Conservation (phyloP, 2,888 invertebrate species). For the Hipparchia semele region DNA sequence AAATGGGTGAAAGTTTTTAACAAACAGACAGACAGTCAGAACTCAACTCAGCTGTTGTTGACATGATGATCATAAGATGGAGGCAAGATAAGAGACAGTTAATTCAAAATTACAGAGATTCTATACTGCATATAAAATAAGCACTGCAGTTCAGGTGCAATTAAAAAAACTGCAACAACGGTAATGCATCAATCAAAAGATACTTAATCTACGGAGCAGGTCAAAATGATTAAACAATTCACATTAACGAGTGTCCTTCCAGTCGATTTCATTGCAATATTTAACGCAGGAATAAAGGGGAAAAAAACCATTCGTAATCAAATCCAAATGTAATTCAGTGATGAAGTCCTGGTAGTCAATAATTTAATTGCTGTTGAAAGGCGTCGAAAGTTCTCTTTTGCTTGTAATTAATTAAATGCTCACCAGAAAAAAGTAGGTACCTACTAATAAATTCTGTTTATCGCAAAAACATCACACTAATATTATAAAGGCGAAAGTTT, state of each 20-base stretch:
- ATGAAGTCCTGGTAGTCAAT: slow-evolving; percentile 3
- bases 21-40: no score
- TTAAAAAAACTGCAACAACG: slow-evolving; percentile 1
- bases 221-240: slow-evolving; percentile 18
- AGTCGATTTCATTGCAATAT: slow-evolving; percentile 16
- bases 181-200: slow-evolving; percentile 13
- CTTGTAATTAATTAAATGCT: neutral
- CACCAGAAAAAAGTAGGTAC: no score
- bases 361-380: neutral
- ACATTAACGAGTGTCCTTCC: slow-evolving; percentile 11
- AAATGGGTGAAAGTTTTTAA: no score
- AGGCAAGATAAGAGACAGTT: no score
- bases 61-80: no score
- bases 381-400: neutral
- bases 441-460: no score
- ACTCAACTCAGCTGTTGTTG: no score
- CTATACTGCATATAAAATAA: neutral
- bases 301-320: slow-evolving; percentile 17
- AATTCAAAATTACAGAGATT: neutral
- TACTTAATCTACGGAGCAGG: slow-evolving; percentile 3
- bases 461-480: no score
- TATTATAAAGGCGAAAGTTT: no score
- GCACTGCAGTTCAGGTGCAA: neutral
- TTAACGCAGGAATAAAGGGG: slow-evolving; percentile 2
- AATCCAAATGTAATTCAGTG: slow-evolving; percentile 14